Base-by-base conservation (phyloP, 2,888 invertebrate species). In the Plemyria rubiginata region DNA sequence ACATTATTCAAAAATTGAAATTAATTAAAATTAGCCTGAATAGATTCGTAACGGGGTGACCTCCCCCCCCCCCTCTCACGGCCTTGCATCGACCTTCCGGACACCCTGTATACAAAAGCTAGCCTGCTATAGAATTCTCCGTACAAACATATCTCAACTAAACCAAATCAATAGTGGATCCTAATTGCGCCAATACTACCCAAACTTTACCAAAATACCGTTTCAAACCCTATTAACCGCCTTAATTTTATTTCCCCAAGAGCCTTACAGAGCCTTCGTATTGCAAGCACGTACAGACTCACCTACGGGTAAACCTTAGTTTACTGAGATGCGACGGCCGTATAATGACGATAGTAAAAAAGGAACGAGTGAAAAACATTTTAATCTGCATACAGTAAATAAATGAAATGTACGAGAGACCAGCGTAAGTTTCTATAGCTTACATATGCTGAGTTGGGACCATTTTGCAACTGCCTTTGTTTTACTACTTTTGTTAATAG, bases 221-320 rank as follows among this genome's bases (percentile, higher is more conserved):
- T 66, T 70, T 70, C 58, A 68, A 67, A 70, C 58, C 57, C 57
- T 65, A 67, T 67, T 64, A 68, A 60, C 51, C 59, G 55, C 48
- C 62, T 57, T 69, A 60, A 68, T 66, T 65, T 68, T 66, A 67
- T 68, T 65, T 68, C 60, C 54, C 54, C 57, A 29, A 16, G 65
- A 66, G 56, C 60, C 53, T 55, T n/a, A 28, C 43, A 63, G 53
- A 40, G 54, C 41, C 41, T 69, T 62, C 15, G 63, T 52, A 79
- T 71, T 72, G 29, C 64, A 59, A 66, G 68, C 79, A 80, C 79
- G 79, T 74, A 6, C 49, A 29, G 15, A 53, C 75, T 72, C 77
- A 76, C 76, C 78, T 76, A 71, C 70, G 76, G 79, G 48, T 48
- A 48, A 38, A 13, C 48, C 36, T 55, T 22, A 3, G 9, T 12